Percentiles rank a stretch among this genome's conserved stretches.
Conservation (phyloP, 2,888 invertebrate species). For the Caenorhabditis becei region DNA sequence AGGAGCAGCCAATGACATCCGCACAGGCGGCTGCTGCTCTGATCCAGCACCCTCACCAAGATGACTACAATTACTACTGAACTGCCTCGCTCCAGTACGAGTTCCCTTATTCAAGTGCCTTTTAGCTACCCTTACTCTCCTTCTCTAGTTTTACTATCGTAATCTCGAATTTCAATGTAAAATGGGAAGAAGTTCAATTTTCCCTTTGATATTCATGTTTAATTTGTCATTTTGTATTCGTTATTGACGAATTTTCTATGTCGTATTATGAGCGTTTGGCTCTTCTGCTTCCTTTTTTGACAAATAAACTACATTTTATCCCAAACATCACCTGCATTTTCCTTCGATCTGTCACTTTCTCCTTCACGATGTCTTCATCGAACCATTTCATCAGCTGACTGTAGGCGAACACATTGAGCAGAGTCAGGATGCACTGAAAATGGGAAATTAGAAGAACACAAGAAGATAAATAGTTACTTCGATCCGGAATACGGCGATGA, state of each 20-base stretch:
- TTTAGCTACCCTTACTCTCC: not conserved
- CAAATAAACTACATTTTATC: not conserved
- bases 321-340: constrained; percentile 43
- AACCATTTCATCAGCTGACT: constrained; percentile 69
- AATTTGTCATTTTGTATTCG: constrained; percentile 7
- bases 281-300: constrained; percentile 2
- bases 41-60: constrained; percentile 32
- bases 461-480: too few relatives aligned
- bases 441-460: too few relatives aligned
- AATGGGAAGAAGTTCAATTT: not conserved
- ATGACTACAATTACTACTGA: constrained; percentile 33
- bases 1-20: constrained; percentile 35
- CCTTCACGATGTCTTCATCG: constrained; percentile 48
- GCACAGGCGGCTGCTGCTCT: constrained; percentile 46
- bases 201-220: not conserved
- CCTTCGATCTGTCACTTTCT: constrained; percentile 34
- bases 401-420: constrained; percentile 69
- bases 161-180: not conserved
- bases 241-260: not conserved
- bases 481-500: constrained; percentile 71
- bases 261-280: not conserved
- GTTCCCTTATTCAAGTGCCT: constrained; percentile 9
- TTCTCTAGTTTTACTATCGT: not conserved
- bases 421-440: constrained; percentile 59
- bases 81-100: not conserved